Percentiles rank a stretch among this genome's conserved stretches.
Conservation (phyloP, 2,113 vertebrate species). For the Actenoides lindsayi region DNA sequence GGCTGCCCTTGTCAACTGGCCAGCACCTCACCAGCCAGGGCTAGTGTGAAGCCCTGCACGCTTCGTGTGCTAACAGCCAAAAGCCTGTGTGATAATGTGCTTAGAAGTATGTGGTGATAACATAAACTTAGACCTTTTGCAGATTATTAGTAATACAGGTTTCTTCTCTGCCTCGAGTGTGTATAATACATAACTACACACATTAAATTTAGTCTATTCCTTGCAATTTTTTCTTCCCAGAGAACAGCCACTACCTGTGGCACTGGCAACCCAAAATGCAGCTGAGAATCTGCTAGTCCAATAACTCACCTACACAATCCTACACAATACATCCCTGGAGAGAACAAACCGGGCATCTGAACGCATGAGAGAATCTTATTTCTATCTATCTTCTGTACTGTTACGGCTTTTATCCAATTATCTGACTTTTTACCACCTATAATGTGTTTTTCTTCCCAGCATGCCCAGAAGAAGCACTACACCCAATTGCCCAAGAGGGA, state of each 20-base stretch:
- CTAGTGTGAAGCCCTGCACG: not conserved
- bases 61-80: not conserved
- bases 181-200: not conserved
- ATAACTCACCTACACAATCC: constrained; percentile 14
- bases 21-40: rapidly evolving
- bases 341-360: not conserved
- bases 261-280: not conserved
- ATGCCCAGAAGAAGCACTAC: not conserved
- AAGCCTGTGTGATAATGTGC: not conserved
- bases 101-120: not conserved
- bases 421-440: not conserved
- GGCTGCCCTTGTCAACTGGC: not conserved
- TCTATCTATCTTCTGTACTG: not conserved
- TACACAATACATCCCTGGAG: not conserved
- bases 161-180: not conserved
- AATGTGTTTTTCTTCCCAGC: constrained; percentile 9
- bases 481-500: not conserved
- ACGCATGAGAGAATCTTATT: not conserved
- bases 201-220: not conserved
- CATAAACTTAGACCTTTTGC: not conserved
- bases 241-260: not conserved
- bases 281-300: not conserved
- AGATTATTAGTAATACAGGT: not conserved
- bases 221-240: not conserved
- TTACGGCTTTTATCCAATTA: constrained; percentile 23